Evolutionary conservation across 1,140 invertebrate genomes (phyloP), one percentile per base, ranked within the genome.

Genomic region (Cherax quadricarinatus): DNA sequence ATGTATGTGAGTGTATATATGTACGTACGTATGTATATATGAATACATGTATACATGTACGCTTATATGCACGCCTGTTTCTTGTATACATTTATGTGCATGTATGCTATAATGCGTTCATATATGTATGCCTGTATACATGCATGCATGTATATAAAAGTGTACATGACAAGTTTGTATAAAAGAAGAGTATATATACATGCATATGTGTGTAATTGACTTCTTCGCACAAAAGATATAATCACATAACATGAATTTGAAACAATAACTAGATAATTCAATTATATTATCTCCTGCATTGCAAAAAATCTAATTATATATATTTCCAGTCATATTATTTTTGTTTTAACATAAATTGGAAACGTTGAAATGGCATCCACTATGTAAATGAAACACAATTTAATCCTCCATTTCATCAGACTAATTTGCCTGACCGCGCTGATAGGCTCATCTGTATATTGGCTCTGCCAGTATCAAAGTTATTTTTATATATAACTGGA

Each of bases 381-480:
- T 75, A 75, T 75, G 70, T 75, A 75, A 75, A 75, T 75, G 24
- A 75, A 75, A 75, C 70, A 75, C 70, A 30, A 75, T 75, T 75
- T 75, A 75, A 30, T 30, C 21, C 70, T 30, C 70, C 21, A 75
- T 75, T 75, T 75, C n/a, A 75, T 75, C 24, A 75, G 70, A 75
- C 70, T 75, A 75, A 75, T 75, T 75, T 30, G 5, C 70, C 30
- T 75, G 70, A 75, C 70, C 70, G 70, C 70, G 24, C 21, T 30
- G 70, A 75, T 75, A 75, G 6, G 24, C n/a, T 24, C 70, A 30
- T 75, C 70, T 75, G 7, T 30, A 75, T 75, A 75, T 66, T 66
- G 14, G 14, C 53, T 10, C 53, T 57, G 53, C 9, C 53, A 57
- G 14, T 57, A 57, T 57, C 14, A 4, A 10, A 57, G 9, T 10